These are phyloP conservation scores for Poecilus cupreus DNA, from an alignment of 2,888 invertebrate genomes.

Conservation along the genomic window DNA sequence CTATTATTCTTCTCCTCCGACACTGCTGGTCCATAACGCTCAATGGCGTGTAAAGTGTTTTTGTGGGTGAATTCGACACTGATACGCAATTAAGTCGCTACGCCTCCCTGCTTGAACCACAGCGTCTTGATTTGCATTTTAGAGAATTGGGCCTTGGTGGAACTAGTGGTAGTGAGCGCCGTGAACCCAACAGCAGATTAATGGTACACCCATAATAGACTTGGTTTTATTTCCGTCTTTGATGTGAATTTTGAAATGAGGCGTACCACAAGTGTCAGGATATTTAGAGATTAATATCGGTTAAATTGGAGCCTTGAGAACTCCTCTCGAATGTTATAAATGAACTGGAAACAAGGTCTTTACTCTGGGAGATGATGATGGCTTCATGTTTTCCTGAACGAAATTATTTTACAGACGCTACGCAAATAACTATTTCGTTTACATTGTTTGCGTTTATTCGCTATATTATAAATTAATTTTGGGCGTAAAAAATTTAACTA, in stretches of 20 bases:
- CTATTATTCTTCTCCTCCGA: too few relatives aligned
- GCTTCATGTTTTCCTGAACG: too few relatives aligned
- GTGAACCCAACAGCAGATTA: neutral
- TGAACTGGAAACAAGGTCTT: constrained; percentile 5
- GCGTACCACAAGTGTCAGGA: constrained; percentile 11
- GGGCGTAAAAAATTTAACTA: too few relatives aligned
- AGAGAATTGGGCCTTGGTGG: neutral
- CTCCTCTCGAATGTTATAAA: neutral
- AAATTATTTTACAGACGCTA: too few relatives aligned
- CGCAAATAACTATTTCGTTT: too few relatives aligned
- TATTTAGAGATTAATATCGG: constrained; percentile 13
- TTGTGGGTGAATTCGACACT: constrained; percentile 13
- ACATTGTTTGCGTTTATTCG: too few relatives aligned
- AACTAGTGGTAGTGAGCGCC: neutral
- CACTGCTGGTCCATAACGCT: neutral
- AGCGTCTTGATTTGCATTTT: neutral
- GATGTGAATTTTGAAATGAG: constrained; percentile 3
- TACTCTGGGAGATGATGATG: neutral
- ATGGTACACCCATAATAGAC: constrained; percentile 1
- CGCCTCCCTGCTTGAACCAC: neutral
- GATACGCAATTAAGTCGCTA: constrained; percentile 8
- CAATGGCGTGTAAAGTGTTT: constrained; percentile 20
- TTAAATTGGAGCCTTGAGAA: constrained; percentile 2
- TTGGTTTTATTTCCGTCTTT: constrained; percentile 6
- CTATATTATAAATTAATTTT: too few relatives aligned